Evolutionary conservation across 2,888 invertebrate species (phyloP).

Genomic region (Archips xylosteana): DNA sequence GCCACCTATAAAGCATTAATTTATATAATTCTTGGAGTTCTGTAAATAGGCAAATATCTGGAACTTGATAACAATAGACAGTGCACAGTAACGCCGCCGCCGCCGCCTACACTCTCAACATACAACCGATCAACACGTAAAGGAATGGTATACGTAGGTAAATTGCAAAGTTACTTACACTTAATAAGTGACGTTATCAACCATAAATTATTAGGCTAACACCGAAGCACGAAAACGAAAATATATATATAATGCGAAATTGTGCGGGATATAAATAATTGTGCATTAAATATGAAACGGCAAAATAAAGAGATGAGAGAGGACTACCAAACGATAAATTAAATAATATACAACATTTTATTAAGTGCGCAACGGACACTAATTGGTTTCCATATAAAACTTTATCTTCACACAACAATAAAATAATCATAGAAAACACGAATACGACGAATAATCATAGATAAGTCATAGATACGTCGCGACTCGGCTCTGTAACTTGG

Average conservation of each 20-base stretch:
- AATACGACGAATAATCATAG: too few species aligned
- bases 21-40: neutral
- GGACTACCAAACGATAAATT: neutral
- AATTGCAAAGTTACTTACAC: constrained; percentile 3
- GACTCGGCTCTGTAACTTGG: neutral
- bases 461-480: neutral
- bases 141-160: constrained; percentile 13
- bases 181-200: constrained; percentile 43
- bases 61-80: neutral
- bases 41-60: neutral
- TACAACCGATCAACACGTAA: constrained; percentile 15
- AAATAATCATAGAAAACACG: neutral
- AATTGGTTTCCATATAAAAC: neutral
- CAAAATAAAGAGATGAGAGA: constrained; percentile 49
- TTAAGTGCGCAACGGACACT: neutral
- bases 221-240: constrained; percentile 47
- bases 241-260: constrained; percentile 47
- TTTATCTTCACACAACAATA: neutral
- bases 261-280: constrained; percentile 58
- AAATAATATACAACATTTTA: neutral
- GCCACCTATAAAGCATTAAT: neutral
- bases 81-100: neutral
- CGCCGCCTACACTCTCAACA: constrained; percentile 1
- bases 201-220: constrained; percentile 38
- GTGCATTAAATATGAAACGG: constrained; percentile 58